Conservation (phyloP, 2,888 invertebrate genomes). For the Alentia gelatinosa region DNA sequence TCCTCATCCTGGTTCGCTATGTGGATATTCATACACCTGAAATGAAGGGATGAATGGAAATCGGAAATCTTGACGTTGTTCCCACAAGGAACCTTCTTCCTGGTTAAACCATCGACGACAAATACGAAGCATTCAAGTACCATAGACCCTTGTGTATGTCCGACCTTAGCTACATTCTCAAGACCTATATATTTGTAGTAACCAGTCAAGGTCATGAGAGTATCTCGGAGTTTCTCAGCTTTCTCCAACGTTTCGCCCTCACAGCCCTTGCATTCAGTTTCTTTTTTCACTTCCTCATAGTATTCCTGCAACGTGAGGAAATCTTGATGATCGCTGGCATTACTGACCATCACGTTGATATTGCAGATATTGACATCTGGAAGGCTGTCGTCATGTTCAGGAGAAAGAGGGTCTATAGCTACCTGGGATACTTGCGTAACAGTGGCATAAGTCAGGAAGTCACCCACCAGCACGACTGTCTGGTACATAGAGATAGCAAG, state of each 20-base stretch:
- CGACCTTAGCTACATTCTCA: background rate
- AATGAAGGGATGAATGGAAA: background rate
- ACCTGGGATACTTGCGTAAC: background rate
- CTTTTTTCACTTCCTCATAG: background rate
- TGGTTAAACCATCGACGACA: background rate
- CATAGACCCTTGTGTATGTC: background rate
- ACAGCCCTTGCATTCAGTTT: background rate
- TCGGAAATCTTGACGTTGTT: background rate
- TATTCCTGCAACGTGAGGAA: background rate
- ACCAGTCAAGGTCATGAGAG: background rate
- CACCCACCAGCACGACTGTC: background rate
- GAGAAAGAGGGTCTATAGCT: background rate
- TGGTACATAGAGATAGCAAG: background rate
- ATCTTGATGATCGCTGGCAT: background rate
- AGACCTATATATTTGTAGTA: background rate
- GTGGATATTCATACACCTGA: background rate
- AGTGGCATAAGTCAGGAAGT: background rate
- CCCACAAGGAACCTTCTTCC: background rate
- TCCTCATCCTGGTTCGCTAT: background rate
- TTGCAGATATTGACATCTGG: background rate
- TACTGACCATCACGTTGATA: background rate
- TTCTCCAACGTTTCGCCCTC: background rate
- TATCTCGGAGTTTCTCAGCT: background rate
- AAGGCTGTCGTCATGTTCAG: background rate
- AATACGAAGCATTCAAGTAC: background rate